phyloP scores from a whole-genome alignment of 2,113 vertebrate genomes.

The Sinocyclocheilus anshuiensis region DNA sequence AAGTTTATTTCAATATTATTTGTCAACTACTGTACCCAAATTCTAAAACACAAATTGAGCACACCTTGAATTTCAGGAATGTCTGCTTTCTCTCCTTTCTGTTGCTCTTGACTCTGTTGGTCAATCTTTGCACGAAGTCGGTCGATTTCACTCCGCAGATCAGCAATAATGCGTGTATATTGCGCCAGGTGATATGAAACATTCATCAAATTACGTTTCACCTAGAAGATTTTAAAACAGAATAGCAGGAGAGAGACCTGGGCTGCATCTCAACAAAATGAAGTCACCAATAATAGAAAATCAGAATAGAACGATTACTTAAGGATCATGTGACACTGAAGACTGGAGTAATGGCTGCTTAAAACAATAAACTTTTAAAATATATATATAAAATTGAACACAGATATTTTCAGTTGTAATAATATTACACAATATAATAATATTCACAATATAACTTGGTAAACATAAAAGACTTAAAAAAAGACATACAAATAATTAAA shows the following conservation, averaged over 20 bases:
- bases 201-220: conserved; percentile 85
- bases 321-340: too few relatives aligned
- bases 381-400: too few relatives aligned
- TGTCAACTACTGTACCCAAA: not conserved
- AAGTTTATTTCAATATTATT: not conserved
- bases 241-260: not conserved
- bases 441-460: too few relatives aligned
- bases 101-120: conserved; percentile 54
- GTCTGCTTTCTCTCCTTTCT: conserved; percentile 68
- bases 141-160: conserved; percentile 84
- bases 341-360: too few relatives aligned
- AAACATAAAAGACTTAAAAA: too few relatives aligned
- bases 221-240: conserved; percentile 68
- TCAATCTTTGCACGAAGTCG: conserved; percentile 83
- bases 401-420: too few relatives aligned
- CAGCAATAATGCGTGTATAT: conserved; percentile 87
- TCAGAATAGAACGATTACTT: too few relatives aligned
- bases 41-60: not conserved
- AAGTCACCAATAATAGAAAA: too few relatives aligned
- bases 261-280: not conserved
- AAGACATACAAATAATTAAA: too few relatives aligned
- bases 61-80: conserved; percentile 79
- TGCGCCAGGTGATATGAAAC: conserved; percentile 89
- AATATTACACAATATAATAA: too few relatives aligned
- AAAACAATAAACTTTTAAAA: too few relatives aligned